phyloP scores from a whole-genome alignment of 1,140 invertebrate species.

The Drosophila ogumai region DNA sequence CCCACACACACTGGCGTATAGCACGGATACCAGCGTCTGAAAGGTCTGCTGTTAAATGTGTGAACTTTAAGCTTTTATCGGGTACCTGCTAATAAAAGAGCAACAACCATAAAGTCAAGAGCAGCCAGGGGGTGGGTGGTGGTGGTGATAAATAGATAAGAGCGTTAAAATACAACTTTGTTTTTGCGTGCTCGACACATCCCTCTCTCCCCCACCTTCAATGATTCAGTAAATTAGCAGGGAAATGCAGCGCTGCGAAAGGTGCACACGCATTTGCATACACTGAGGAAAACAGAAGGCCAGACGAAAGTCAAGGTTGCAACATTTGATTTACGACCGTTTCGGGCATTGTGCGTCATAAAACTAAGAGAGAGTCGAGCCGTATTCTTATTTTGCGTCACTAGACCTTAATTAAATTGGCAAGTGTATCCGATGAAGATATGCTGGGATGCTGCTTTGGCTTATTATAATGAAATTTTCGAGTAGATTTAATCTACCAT shows the following conservation, averaged over 20 bases:
- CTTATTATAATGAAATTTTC: conserved; percentile 10
- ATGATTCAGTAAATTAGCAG: conserved; percentile 60
- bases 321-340: conserved; percentile 17
- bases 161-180: conserved; percentile 53
- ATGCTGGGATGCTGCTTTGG: not conserved
- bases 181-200: conserved; percentile 20
- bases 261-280: conserved; percentile 56
- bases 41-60: conserved; percentile 60
- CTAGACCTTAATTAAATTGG: conserved; percentile 38
- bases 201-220: not conserved
- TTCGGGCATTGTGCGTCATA: conserved; percentile 32
- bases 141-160: conserved; percentile 44
- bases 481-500: conserved; percentile 1
- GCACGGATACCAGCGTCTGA: conserved; percentile 5
- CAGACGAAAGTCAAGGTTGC: conserved; percentile 29
- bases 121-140: not conserved
- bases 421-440: conserved; percentile 11
- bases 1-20: conserved; percentile 7
- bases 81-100: conserved; percentile 75
- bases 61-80: conserved; percentile 81
- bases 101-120: conserved; percentile 25
- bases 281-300: conserved; percentile 31
- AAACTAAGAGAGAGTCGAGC: conserved; percentile 13
- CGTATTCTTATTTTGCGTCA: conserved; percentile 22
- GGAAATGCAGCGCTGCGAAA: conserved; percentile 52